Evolutionary conservation across 2,888 invertebrate species (phyloP).

Genomic region (Mythimna pallens): DNA sequence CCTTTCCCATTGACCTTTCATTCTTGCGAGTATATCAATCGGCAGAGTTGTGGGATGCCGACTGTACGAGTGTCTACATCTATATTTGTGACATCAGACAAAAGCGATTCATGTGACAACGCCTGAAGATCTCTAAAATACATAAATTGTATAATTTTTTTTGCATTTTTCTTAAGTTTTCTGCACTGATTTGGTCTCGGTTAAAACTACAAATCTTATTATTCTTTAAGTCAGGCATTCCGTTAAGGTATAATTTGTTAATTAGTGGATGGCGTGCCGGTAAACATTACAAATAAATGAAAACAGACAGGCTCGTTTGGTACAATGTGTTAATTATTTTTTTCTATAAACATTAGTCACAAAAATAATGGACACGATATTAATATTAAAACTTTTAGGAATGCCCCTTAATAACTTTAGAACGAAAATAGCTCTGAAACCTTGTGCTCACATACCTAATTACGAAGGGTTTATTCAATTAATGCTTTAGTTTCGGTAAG

Average conservation of each 20-base stretch:
- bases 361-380: constrained; percentile 40
- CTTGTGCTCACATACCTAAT: constrained; percentile 54
- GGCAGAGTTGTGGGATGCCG: constrained; percentile 29
- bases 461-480: constrained; percentile 73
- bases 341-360: constrained; percentile 27
- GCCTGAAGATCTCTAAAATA: constrained; percentile 32
- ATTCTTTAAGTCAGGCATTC: constrained; percentile 13
- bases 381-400: constrained; percentile 21
- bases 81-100: constrained; percentile 47
- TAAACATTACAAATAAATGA: constrained; percentile 53
- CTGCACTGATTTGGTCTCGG: constrained; percentile 1
- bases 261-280: constrained; percentile 59
- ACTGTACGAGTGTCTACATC: constrained; percentile 26
- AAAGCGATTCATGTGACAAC: constrained; percentile 42
- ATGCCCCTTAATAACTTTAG: constrained; percentile 25
- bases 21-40: constrained; percentile 57
- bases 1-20: constrained; percentile 60
- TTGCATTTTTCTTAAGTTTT: constrained; percentile 9
- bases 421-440: constrained; percentile 22
- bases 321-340: constrained; percentile 52
- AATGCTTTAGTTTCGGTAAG: constrained; percentile 74
- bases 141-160: constrained; percentile 15
- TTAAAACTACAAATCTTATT: neutral
- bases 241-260: constrained; percentile 49
- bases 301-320: constrained; percentile 40